These are phyloP conservation scores for Silurus lanzhouensis DNA, from an alignment of 2,797 vertebrate genomes.

Conservation along the genomic window DNA sequence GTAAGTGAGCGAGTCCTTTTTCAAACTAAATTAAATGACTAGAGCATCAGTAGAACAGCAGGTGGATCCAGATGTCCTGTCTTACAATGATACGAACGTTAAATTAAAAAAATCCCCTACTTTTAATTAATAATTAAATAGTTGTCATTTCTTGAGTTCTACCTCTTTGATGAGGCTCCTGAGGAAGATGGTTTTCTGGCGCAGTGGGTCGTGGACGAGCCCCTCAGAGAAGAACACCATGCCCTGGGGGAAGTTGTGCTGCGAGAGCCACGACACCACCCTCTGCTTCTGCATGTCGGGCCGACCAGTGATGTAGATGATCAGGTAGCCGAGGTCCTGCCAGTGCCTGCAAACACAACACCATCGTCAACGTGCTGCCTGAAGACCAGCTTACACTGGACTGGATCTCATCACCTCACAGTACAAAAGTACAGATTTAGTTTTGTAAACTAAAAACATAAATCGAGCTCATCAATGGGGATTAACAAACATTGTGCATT, in stretches of 20 bases:
- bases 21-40: not conserved
- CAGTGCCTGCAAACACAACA: slow-evolving; percentile 81
- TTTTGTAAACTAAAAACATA: not conserved
- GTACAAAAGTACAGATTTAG: too few relatives aligned
- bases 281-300: slow-evolving; percentile 99
- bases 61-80: not conserved
- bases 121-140: not conserved
- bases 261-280: slow-evolving; percentile 97
- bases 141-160: not conserved
- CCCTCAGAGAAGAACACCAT: slow-evolving; percentile 98
- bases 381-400: not conserved
- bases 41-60: not conserved
- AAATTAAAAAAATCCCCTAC: not conserved
- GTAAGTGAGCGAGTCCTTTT: not conserved
- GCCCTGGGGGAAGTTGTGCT: slow-evolving; percentile 98
- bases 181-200: slow-evolving; percentile 98
- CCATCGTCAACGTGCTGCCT: not conserved
- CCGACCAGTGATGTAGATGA: slow-evolving; percentile 96
- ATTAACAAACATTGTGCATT: not conserved
- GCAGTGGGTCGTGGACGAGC: slow-evolving; percentile 93
- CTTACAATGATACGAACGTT: not conserved
- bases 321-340: slow-evolving; percentile 98
- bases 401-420: not conserved
- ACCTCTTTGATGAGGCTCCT: slow-evolving; percentile 89
- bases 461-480: not conserved